A percentile compares a stretch with the other conserved stretches of the same genome.
Evolutionary conservation across 1,140 invertebrate species (phyloP).

Genomic region (Drosophila neocordata): DNA sequence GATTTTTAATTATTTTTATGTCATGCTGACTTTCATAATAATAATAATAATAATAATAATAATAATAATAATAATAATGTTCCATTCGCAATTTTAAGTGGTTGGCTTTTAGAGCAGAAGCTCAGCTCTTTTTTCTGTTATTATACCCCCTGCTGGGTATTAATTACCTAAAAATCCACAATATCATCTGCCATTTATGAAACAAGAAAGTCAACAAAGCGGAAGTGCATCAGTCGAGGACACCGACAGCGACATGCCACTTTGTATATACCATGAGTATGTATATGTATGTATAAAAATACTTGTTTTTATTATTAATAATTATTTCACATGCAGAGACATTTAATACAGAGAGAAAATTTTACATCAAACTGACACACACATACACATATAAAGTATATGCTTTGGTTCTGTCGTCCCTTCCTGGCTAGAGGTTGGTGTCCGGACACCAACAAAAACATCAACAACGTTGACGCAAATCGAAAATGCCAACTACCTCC

Average conservation of each 20-base stretch:
- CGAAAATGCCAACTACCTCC: slow-evolving; percentile 67
- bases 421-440: slow-evolving; percentile 44
- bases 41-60: too few species aligned
- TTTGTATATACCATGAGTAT: not conserved
- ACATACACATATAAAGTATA: slow-evolving; percentile 5
- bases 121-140: not conserved
- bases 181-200: slow-evolving; percentile 20
- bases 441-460: slow-evolving; percentile 48
- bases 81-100: not conserved
- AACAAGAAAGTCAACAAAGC: slow-evolving; percentile 14
- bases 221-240: slow-evolving; percentile 46
- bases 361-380: slow-evolving; percentile 56
- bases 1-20: not conserved
- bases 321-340: slow-evolving; percentile 66
- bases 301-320: slow-evolving; percentile 74
- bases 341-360: slow-evolving; percentile 20
- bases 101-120: not conserved
- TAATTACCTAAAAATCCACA: slow-evolving; percentile 59
- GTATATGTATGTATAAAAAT: slow-evolving; percentile 24
- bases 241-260: slow-evolving; percentile 34
- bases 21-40: not conserved
- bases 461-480: slow-evolving; percentile 68
- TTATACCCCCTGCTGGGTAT: slow-evolving; percentile 46
- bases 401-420: slow-evolving; percentile 12
- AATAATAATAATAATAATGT: too few species aligned